phyloP scores from a whole-genome alignment of 30 jellyfish, hydroid and myxozoan genomes.

The Turritopsis rubra region DNA sequence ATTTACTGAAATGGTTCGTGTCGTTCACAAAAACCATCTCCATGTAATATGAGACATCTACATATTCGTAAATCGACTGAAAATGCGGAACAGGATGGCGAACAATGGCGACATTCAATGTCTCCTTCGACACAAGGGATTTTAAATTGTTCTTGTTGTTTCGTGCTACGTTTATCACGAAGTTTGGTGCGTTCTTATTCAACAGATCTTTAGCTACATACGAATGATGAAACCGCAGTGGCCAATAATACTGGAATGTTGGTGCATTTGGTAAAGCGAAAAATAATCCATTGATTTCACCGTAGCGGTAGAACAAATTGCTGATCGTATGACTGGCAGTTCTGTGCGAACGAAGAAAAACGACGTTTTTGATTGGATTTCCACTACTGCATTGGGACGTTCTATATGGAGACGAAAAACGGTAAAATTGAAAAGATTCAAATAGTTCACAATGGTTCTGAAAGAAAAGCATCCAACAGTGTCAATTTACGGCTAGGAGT shows the following conservation, averaged over 20 bases:
- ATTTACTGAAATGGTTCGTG: constrained; percentile 14
- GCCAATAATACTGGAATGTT: constrained; percentile 47
- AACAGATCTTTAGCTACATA: constrained; percentile 20
- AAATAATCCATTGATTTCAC: constrained; percentile 26
- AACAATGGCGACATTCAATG: constrained; percentile 20
- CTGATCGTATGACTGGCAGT: constrained; percentile 38
- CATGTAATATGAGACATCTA: constrained; percentile 19
- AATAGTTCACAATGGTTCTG: too few species aligned
- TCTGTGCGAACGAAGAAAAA: constrained; percentile 32
- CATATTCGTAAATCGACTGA: constrained; percentile 30
- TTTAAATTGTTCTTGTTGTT: neutral
- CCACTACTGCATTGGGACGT: neutral
- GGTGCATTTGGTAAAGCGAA: constrained; percentile 38
- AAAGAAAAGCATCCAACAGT: too few species aligned
- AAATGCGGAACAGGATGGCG: constrained; percentile 41
- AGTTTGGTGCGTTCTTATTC: constrained; percentile 28
- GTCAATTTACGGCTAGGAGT: too few species aligned
- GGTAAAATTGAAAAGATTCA: neutral
- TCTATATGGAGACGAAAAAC: neutral
- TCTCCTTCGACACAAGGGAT: constrained; percentile 8
- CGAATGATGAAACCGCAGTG: constrained; percentile 47
- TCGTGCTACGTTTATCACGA: constrained; percentile 35
- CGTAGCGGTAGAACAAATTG: constrained; percentile 41
- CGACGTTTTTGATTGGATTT: constrained; percentile 23
- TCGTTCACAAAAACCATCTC: neutral